These are phyloP conservation scores for Falco berigora DNA, from an alignment of 2,797 vertebrate species.

Conservation along the genomic window DNA sequence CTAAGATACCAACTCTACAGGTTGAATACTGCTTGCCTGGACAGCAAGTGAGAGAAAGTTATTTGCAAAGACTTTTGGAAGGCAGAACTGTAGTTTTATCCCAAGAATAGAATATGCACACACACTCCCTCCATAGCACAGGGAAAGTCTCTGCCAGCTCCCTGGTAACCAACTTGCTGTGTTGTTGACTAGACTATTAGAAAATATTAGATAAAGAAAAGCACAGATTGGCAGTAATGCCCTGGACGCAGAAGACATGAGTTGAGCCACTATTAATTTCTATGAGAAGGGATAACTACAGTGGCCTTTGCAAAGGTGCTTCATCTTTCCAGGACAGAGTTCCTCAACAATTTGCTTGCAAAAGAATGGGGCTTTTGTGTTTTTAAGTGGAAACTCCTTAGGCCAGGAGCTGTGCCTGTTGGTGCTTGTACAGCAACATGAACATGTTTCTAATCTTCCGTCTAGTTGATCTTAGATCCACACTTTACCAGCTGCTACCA, in stretches of 20 bases:
- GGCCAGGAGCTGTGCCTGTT: background rate
- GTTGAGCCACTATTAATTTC: background rate
- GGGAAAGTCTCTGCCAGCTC: background rate
- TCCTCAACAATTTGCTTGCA: background rate
- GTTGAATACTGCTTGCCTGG: background rate
- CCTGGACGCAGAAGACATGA: background rate
- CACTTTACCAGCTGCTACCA: background rate
- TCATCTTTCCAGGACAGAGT: background rate
- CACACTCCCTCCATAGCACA: background rate
- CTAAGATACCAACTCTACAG: background rate
- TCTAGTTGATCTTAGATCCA: background rate
- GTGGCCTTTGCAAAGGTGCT: background rate
- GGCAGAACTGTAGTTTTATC: background rate
- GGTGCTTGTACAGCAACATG: background rate
- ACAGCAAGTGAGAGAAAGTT: background rate
- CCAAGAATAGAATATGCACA: background rate
- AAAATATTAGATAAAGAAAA: background rate
- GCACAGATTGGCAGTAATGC: background rate
- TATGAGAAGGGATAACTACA: background rate
- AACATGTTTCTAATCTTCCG: background rate
- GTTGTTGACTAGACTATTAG: background rate
- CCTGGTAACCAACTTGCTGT: background rate
- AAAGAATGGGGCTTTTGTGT: background rate
- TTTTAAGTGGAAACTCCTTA: background rate
- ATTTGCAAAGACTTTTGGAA: background rate